A percentile compares a stretch with the other conserved stretches of the same genome.
phyloP scores from a whole-genome alignment of 2,113 vertebrate genomes.

The Datnioides undecimradiatus region DNA sequence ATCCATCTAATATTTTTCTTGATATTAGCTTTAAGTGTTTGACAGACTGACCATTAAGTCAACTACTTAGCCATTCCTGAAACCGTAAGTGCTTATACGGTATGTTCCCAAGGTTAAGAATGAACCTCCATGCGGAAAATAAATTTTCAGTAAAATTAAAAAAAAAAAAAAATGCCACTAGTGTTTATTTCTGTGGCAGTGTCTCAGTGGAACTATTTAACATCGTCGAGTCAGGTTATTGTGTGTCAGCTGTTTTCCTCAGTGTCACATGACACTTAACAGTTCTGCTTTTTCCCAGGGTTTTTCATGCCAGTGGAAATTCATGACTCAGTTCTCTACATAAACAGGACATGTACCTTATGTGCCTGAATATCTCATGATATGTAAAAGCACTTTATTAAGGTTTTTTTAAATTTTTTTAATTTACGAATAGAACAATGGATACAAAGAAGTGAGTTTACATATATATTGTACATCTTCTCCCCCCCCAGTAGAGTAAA shows the following conservation, averaged over 20 bases:
- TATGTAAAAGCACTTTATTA: not conserved
- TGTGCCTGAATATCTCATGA: not conserved
- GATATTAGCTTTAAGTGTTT: no score
- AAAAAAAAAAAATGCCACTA: not conserved
- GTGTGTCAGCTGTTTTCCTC: not conserved
- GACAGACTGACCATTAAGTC: no score
- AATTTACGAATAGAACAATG: no score
- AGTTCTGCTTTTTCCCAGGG: slow-evolving; percentile 22
- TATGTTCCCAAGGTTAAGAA: not conserved
- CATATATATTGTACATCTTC: no score
- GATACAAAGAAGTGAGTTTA: no score
- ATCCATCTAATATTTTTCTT: not conserved
- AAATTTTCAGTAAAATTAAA: not conserved
- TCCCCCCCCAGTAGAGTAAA: no score
- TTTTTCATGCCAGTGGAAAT: not conserved
- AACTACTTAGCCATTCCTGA: not conserved
- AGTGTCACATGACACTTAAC: slow-evolving; percentile 15
- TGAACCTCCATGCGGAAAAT: not conserved
- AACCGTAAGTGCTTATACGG: not conserved
- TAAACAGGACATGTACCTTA: not conserved
- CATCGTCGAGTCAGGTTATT: slow-evolving; percentile 4
- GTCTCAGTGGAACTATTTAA: slow-evolving; percentile 16
- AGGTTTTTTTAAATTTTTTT: no score
- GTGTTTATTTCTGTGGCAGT: not conserved
- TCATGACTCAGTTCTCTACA: not conserved